Percentiles rank a stretch among this genome's conserved stretches.
Evolutionary conservation across 2,797 vertebrate genomes (phyloP).

Genomic region (Adelosebastes latens): DNA sequence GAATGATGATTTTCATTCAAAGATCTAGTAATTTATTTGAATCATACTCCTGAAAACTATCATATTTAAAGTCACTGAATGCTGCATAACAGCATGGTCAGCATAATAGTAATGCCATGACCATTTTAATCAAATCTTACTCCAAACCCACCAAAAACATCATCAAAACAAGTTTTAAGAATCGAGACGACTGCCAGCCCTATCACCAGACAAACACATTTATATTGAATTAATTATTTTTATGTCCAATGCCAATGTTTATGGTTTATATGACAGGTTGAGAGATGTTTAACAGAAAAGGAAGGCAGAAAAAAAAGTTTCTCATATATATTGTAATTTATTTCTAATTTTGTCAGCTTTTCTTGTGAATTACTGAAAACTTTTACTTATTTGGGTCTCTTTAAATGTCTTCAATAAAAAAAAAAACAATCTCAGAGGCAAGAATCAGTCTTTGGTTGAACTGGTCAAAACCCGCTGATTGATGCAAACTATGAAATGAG

Average conservation of each 20-base stretch:
- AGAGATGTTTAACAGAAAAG: too few relatives aligned
- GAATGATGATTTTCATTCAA: background rate
- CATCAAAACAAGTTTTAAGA: background rate
- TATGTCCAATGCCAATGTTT: too few relatives aligned
- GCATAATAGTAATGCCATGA: too few relatives aligned
- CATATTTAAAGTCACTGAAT: background rate
- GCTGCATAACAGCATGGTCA: too few relatives aligned
- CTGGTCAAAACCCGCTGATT: too few relatives aligned
- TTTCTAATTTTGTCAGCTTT: background rate
- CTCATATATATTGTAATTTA: rapidly evolving
- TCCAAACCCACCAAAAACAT: background rate
- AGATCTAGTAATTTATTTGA: background rate
- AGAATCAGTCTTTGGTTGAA: too few relatives aligned
- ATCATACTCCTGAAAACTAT: background rate
- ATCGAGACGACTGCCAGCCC: rapidly evolving
- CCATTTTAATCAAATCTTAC: too few relatives aligned
- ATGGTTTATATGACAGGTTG: too few relatives aligned
- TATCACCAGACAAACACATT: too few relatives aligned
- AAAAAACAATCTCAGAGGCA: rapidly evolving
- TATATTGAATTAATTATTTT: too few relatives aligned
- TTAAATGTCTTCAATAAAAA: background rate
- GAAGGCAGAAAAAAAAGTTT: too few relatives aligned
- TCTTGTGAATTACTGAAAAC: background rate
- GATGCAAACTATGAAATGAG: too few relatives aligned
- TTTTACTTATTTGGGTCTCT: background rate